Evolutionary conservation across 2,113 vertebrate species (phyloP), one percentile per base, ranked within the genome.

Genomic region (Leptobrachium leishanense): DNA sequence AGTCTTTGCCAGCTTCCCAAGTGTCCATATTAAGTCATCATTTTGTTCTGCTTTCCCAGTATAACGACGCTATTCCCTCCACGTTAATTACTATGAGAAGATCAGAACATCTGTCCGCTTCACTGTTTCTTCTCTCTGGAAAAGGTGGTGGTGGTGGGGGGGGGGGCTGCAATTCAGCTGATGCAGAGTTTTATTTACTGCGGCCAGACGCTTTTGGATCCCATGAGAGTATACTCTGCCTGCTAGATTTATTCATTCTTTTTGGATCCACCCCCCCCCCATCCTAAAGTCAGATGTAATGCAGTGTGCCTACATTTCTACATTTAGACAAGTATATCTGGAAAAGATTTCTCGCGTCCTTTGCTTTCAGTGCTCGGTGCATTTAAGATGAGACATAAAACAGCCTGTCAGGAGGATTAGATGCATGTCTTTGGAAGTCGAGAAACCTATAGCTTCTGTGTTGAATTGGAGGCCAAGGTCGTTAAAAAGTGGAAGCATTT

Each of bases 221-320:
- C 76, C 68, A 50, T 50, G 76, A 78, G 76, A 78, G 68, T 40
- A 59, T 42, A 8, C 20, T 5, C 64, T 73, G 62, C 69, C 53
- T 66, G 13, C 77, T 66, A 66, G 77, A 79, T 79, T 77, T 78
- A 78, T 78, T 66, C 8, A 72, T 79, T 72, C 11, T 67, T 42
- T 42, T 11, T 68, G 41, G 41, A 8, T 59, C 43, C 8, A 11
- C 40, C 2, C 7, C 15, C 5, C n/a, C 11, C 20, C 20, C 15
- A 15, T 70, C 43, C 43, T 64, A 53, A 78, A 72, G 11, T 64
- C 68, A 39, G n/a, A 72, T 54, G 13, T 54, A 70, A 55, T 67
- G 50, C 67, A 68, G 43, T 64, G 40, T 31, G 41, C 31, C 46
- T 55, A n/a, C 43, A 31, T 63, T 20, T 73, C 50, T 53, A 53